Conservation (phyloP, 2,888 invertebrate genomes). For the Dryadula phaetusa region DNA sequence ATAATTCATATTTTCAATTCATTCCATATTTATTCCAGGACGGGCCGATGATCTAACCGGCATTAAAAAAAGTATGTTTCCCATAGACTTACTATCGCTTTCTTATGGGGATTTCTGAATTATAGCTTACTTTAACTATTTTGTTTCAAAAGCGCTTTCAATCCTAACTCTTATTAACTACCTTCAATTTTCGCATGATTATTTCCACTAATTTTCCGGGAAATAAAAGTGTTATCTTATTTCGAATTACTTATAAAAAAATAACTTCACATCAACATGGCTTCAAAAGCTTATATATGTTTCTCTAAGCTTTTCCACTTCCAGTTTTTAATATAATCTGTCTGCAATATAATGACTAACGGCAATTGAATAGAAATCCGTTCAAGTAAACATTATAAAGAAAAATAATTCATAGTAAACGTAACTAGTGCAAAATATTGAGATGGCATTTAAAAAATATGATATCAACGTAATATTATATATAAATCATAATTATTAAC, state of each 20-base stretch:
- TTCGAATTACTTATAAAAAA: too few relatives aligned
- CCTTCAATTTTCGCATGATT: neutral
- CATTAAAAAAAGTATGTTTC: constrained; percentile 69
- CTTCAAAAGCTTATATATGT: neutral
- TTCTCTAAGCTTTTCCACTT: neutral
- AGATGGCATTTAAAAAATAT: too few relatives aligned
- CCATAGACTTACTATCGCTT: constrained; percentile 35
- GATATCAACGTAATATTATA: too few relatives aligned
- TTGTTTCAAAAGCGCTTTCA: neutral
- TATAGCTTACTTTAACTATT: constrained; percentile 14
- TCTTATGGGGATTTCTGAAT: neutral
- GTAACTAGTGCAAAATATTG: too few relatives aligned
- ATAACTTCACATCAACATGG: neutral
- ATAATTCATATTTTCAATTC: neutral
- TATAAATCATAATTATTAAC: too few relatives aligned
- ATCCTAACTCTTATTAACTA: neutral
- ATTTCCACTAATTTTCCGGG: constrained; percentile 10
- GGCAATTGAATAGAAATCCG: too few relatives aligned
- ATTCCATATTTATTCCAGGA: constrained; percentile 58
- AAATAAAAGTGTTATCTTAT: neutral
- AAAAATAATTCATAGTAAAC: too few relatives aligned
- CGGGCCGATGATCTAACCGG: constrained; percentile 64
- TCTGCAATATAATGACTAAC: too few relatives aligned
- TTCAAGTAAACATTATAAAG: too few relatives aligned
- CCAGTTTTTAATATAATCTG: too few relatives aligned